phyloP scores from a whole-genome alignment of 2,113 vertebrate species.

The Dipodomys merriami region DNA sequence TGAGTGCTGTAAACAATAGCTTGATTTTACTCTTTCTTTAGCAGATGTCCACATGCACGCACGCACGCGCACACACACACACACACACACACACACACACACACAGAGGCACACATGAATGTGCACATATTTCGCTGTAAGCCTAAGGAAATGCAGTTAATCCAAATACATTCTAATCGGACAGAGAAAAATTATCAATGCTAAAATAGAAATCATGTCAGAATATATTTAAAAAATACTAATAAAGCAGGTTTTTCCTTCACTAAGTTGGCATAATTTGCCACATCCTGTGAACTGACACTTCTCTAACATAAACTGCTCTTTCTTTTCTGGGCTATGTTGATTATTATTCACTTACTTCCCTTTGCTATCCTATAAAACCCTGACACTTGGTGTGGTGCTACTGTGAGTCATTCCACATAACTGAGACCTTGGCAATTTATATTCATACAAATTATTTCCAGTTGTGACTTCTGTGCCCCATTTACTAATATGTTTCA shows the following conservation, averaged over 20 bases:
- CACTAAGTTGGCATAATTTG: slow-evolving; percentile 53
- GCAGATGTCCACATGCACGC: neutral
- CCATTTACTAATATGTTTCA: slow-evolving; percentile 38
- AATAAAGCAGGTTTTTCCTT: slow-evolving; percentile 20
- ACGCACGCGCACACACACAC: neutral
- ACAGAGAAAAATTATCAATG: neutral
- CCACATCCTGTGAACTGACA: slow-evolving; percentile 55
- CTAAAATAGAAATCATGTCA: slow-evolving; percentile 26
- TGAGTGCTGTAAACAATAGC: neutral
- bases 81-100: neutral
- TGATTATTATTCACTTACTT: slow-evolving; percentile 64
- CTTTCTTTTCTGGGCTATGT: neutral
- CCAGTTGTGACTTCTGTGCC: slow-evolving; percentile 53
- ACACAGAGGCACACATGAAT: neutral
- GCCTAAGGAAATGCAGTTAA: slow-evolving; percentile 39
- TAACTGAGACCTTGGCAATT: slow-evolving; percentile 8
- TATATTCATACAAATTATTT: slow-evolving; percentile 32
- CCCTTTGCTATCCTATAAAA: slow-evolving; percentile 27
- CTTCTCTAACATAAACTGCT: slow-evolving; percentile 53
- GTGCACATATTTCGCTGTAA: neutral
- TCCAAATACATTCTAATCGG: slow-evolving; percentile 35
- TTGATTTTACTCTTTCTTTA: neutral
- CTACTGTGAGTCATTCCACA: neutral
- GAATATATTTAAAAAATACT: slow-evolving; percentile 5
- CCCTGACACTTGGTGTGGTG: neutral